A percentile compares a stretch with the other conserved stretches of the same genome.
These are phyloP conservation scores for Bombus waltoni DNA, from an alignment of 1,140 invertebrate genomes.

Conservation along the genomic window DNA sequence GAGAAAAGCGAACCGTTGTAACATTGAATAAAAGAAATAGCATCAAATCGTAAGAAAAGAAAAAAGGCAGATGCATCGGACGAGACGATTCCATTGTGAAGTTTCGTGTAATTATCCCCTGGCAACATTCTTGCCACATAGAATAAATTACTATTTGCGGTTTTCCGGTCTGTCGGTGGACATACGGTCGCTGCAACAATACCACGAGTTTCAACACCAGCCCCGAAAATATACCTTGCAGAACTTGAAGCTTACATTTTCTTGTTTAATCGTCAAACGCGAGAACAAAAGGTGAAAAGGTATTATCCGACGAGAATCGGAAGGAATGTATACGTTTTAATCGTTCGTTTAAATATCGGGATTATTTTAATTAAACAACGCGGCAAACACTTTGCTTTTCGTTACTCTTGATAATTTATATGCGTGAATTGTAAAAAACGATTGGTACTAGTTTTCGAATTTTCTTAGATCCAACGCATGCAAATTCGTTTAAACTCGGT, in stretches of 20 bases:
- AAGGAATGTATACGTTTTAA: not conserved
- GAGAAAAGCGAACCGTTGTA: not conserved
- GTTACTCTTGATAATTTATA: not conserved
- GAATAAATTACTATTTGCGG: conserved; percentile 45
- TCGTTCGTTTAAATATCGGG: too few species aligned
- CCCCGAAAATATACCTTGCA: conserved; percentile 9
- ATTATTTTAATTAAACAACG: not conserved
- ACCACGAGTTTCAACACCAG: conserved; percentile 36
- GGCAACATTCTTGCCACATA: conserved; percentile 43
- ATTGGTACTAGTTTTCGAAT: not conserved
- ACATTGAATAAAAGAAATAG: not conserved
- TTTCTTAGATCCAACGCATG: not conserved
- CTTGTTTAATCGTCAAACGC: not conserved
- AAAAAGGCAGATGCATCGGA: not conserved
- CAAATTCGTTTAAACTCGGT: not conserved
- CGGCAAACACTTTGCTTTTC: not conserved
- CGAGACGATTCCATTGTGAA: not conserved
- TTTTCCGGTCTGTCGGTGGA: conserved; percentile 38
- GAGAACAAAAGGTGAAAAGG: too few species aligned
- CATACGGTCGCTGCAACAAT: conserved; percentile 25
- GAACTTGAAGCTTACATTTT: not conserved
- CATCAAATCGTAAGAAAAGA: not conserved
- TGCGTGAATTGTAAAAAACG: not conserved
- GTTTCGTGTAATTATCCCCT: conserved; percentile 33
- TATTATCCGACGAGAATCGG: not conserved